Base-by-base conservation (phyloP, 2,888 invertebrate species). In the Phortica okadai region DNA sequence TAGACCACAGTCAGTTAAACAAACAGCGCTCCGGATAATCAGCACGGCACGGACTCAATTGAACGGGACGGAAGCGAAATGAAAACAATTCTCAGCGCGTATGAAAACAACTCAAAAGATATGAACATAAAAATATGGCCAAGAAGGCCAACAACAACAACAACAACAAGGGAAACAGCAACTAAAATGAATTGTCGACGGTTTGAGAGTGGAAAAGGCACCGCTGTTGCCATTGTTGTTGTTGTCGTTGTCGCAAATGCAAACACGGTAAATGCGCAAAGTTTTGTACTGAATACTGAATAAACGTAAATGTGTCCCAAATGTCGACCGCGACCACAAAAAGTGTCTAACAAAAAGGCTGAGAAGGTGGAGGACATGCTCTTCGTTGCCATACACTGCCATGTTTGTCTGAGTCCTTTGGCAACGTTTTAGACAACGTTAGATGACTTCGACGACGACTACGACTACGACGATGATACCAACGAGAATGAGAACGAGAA, bases 261-360 rank as follows among this genome's bases (percentile, higher is more conserved):
- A 76, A 79, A 76, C 77, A 77, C 76, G 77, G 77, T 72, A 79
- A 76, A 77, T 77, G 73, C 62, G 72, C 77, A 87, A 88, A 84
- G 84, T 89, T 89, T 86, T 82, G 83, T 80, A 81, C 86, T 89
- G 87, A 88, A 88, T 87, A 84, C 85, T 80, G 83, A 87, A 89
- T 72, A 72, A 86, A 82, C 83, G 85, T 86, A 85, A 86, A 88
- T 84, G 82, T 85, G 84, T 89, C 87, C 85, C 89, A 87, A 89
- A 89, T 88, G 88, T 81, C 82, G 77, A 74, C 70, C 77, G 79
- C 73, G 84, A 83, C 82, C 82, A 81, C 78, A 85, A 82, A 81
- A 78, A 66, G 41, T 58, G 67, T 25, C 80, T 33, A 42, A n/a
- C n/a, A 64, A 54, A 74, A 33, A 83, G 83, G 14, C 80, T 82